Conservation (phyloP, 2,888 invertebrate species). For the Girardia tigrina region DNA sequence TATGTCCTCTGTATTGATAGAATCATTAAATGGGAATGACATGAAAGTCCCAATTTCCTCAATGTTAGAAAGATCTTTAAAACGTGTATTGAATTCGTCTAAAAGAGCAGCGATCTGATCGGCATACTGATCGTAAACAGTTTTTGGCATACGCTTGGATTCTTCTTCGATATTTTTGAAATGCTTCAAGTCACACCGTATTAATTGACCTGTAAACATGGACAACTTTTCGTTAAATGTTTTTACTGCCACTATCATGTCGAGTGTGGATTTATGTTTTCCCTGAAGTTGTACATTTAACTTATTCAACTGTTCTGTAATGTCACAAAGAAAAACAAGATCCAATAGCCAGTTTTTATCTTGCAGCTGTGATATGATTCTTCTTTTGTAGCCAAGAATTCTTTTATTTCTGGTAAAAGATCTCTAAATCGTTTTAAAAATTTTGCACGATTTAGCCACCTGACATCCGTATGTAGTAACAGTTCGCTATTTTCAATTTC, state of each 20-base stretch:
- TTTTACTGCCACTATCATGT: conserved; percentile 1
- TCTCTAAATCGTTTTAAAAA: not conserved
- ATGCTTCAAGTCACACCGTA: not conserved
- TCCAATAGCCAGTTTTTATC: conserved; percentile 10
- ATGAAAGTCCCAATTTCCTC: not conserved
- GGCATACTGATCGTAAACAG: conserved; percentile 3
- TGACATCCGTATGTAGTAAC: not conserved
- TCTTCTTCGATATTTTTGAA: conserved; percentile 7
- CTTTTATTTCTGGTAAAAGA: conserved; percentile 3
- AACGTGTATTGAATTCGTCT: not conserved
- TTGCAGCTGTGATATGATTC: not conserved
- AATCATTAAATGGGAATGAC: too few species aligned
- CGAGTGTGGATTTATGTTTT: not conserved
- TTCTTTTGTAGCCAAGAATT: conserved; percentile 9
- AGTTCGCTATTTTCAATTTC: conserved; percentile 16
- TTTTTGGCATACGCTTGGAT: not conserved
- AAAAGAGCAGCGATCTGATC: not conserved
- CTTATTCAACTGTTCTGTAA: not conserved
- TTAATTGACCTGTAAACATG: not conserved
- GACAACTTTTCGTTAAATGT: conserved; percentile 4
- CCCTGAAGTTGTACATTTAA: conserved; percentile 9
- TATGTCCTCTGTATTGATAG: conserved; percentile 12
- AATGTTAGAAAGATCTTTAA: conserved; percentile 20
- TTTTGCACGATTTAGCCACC: not conserved
- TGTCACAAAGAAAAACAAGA: conserved; percentile 12